Conservation (phyloP, 1,140 invertebrate species). For the Drosophila chauvacae region DNA sequence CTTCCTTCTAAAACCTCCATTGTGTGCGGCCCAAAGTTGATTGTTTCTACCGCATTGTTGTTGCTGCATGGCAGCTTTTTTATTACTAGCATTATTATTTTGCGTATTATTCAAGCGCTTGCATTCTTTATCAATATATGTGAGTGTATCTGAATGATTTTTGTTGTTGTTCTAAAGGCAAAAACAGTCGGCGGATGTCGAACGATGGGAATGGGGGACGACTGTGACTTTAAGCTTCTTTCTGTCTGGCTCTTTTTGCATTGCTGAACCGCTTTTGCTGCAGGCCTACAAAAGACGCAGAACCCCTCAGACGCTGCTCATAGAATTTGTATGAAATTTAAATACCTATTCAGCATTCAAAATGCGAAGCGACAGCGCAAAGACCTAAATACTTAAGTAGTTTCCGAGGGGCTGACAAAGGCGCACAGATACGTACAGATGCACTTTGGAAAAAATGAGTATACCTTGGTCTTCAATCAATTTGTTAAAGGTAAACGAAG, state of each 20-base stretch:
- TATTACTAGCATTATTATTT: slow-evolving; percentile 69
- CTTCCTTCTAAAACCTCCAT: slow-evolving; percentile 52
- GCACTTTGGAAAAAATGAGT: background rate
- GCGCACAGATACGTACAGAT: slow-evolving; percentile 26
- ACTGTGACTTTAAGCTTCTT: slow-evolving; percentile 64
- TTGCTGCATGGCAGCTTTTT: slow-evolving; percentile 48
- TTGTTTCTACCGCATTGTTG: slow-evolving; percentile 63
- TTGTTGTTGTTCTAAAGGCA: slow-evolving; percentile 27
- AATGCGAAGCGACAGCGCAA: slow-evolving; percentile 79
- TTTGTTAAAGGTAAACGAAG: background rate
- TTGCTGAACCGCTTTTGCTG: slow-evolving; percentile 61
- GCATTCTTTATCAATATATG: slow-evolving; percentile 68
- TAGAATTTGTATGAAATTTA: slow-evolving; percentile 84
- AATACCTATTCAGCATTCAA: slow-evolving; percentile 83
- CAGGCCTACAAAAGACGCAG: slow-evolving; percentile 56
- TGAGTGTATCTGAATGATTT: slow-evolving; percentile 49
- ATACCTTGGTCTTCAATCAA: background rate
- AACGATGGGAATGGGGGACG: slow-evolving; percentile 34
- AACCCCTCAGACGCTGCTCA: slow-evolving; percentile 61
- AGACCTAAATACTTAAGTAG: slow-evolving; percentile 83
- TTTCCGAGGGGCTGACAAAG: slow-evolving; percentile 73
- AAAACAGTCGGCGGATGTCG: slow-evolving; percentile 63
- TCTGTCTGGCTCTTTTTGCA: slow-evolving; percentile 68
- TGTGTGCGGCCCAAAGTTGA: slow-evolving; percentile 58
- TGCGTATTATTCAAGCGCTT: slow-evolving; percentile 77